Evolutionary conservation across 2,797 vertebrate species (phyloP).

Genomic region (Lepidocolaptes lacrymiger): DNA sequence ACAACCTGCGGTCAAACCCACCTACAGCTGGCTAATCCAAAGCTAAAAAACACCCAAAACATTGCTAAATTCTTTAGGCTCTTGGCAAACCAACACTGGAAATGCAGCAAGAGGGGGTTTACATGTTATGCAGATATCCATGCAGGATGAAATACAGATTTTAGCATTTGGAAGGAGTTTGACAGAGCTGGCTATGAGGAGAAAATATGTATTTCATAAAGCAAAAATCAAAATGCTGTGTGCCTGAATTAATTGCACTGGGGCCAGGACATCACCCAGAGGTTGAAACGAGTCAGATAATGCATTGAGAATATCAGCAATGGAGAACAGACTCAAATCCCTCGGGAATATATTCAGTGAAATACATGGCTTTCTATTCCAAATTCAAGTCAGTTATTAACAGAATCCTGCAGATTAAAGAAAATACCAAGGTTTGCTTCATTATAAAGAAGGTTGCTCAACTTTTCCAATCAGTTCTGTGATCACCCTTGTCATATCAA

Average conservation of each 20-base stretch:
- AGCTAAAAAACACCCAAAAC: background rate
- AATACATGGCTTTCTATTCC: background rate
- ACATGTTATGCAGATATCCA: background rate
- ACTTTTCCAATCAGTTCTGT: background rate
- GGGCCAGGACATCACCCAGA: background rate
- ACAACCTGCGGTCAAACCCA: rapidly evolving
- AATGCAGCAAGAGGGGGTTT: background rate
- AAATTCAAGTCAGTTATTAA: background rate
- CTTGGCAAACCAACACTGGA: background rate
- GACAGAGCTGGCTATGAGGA: background rate
- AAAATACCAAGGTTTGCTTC: background rate
- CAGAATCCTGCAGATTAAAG: background rate
- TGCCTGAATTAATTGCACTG: background rate
- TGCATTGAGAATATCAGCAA: background rate
- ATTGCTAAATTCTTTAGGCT: background rate
- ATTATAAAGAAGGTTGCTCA: background rate
- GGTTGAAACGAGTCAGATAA: background rate
- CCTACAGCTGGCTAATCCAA: background rate
- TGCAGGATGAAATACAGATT: background rate
- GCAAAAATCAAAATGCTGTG: background rate
- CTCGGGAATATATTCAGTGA: background rate
- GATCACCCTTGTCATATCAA: background rate
- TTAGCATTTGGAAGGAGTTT: background rate
- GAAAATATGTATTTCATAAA: background rate
- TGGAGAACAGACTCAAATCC: background rate